Evolutionary conservation across 2,797 vertebrate genomes (phyloP), one percentile per base, ranked within the genome.

Genomic region (Salarias fasciatus): DNA sequence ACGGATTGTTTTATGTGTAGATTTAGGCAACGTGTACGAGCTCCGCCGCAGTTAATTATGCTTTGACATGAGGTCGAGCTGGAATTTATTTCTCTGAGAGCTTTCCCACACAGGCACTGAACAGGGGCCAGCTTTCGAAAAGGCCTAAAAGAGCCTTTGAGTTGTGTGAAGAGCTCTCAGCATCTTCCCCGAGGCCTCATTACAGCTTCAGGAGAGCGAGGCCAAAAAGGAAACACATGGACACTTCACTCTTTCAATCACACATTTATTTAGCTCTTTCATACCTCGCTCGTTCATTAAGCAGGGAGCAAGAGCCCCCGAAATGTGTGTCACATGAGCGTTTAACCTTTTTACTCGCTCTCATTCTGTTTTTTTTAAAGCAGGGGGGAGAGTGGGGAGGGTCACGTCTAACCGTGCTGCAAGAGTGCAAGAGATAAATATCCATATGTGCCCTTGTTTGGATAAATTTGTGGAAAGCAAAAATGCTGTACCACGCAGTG

Each of bases 121-220:
- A 69, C 75, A 67, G 60, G 11, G 57, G 64, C 59, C 65, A 60
- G 63, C 67, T 45, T 61, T 65, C n/a, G 0, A 89, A 69, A 63
- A 71, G 70, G 53, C 56, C 80, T 72, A 66, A 88, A 88, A 74
- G 72, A 67, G 69, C 65, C 51, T 78, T 69, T 69, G 77, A 82
- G 82, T 67, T 58, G 47, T 66, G 75, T 91, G 81, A 78, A 92
- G 88, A 83, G 88, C 89, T 60, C 87, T 92, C 73, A 63, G 65
- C 61, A 53, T 84, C 87, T 83, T 82, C 78, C 72, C 79, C 33
- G 31, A 79, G 68, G 86, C 80, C 88, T 92, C 86, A 89, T 92
- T 91, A 91, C 61, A 77, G 77, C 66, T 64, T 68, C 15, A 66
- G 75, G 54, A 71, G 80, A 69, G 65, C 18, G 51, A 64, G 45